Conservation (phyloP, 2,888 invertebrate genomes). For the Halictus ligatus region DNA sequence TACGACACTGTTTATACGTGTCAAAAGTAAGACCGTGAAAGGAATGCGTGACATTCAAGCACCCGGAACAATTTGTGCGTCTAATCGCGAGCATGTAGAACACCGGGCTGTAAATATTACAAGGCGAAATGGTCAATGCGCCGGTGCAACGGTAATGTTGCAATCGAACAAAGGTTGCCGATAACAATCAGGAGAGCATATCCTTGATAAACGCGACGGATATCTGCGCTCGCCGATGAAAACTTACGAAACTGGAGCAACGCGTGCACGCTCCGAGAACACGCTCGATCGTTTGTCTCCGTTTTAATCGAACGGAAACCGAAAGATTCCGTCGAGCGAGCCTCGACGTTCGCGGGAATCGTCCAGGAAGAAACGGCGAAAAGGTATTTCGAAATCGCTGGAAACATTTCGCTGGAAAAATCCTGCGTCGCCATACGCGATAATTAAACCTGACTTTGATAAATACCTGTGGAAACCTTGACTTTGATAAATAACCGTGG, state of each 20-base stretch:
- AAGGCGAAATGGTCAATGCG: slow-evolving; percentile 40
- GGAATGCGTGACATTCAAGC: neutral
- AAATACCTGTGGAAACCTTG: neutral
- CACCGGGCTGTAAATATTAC: slow-evolving; percentile 20
- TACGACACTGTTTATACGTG: no score
- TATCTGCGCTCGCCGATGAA: neutral
- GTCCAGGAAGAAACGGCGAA: neutral
- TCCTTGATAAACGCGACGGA: slow-evolving; percentile 39
- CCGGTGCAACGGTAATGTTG: slow-evolving; percentile 29
- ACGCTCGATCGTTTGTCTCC: neutral
- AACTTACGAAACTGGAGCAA: slow-evolving; percentile 36
- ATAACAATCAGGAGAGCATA: slow-evolving; percentile 46
- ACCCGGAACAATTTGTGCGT: slow-evolving; percentile 18
- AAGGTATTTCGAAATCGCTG: neutral
- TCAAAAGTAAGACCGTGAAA: neutral
- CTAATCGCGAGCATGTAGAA: neutral
- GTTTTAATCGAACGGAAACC: slow-evolving; percentile 3
- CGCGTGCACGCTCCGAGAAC: neutral
- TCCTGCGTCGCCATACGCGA: neutral
- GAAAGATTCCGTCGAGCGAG: neutral
- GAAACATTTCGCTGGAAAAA: neutral
- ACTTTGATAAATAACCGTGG: neutral
- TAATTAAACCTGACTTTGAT: neutral
- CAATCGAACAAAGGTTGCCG: slow-evolving; percentile 42
- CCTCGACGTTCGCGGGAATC: neutral